A percentile compares a stretch with the other conserved stretches of the same genome.
Evolutionary conservation across 2,888 invertebrate genomes (phyloP).

Genomic region (Leucoma salicis): DNA sequence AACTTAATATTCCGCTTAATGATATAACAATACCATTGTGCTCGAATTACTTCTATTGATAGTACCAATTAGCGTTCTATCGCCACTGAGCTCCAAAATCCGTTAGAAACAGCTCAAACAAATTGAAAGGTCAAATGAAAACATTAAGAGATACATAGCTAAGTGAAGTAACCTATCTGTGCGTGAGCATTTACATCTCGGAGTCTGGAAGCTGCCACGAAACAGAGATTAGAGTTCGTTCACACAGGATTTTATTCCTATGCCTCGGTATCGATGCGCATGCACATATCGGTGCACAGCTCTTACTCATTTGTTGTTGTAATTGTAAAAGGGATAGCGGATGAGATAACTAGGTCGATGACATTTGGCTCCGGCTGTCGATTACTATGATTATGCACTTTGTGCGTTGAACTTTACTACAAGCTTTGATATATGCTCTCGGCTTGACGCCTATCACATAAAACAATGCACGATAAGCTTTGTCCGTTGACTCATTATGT

Average conservation of each 20-base stretch:
- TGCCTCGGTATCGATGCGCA: constrained; percentile 70
- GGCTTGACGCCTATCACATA: constrained; percentile 44
- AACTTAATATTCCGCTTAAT: too few species aligned
- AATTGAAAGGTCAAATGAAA: constrained; percentile 22
- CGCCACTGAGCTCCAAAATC: constrained; percentile 6
- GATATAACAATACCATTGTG: not conserved
- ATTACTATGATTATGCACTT: constrained; percentile 81
- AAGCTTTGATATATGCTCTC: constrained; percentile 55
- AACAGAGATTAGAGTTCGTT: constrained; percentile 81
- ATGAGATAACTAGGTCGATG: constrained; percentile 82
- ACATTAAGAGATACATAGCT: constrained; percentile 26
- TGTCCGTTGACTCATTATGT: constrained; percentile 16
- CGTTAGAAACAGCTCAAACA: constrained; percentile 15
- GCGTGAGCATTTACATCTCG: constrained; percentile 62
- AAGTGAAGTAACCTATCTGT: constrained; percentile 37
- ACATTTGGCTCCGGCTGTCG: constrained; percentile 76
- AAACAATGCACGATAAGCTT: constrained; percentile 35
- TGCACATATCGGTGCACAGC: constrained; percentile 71
- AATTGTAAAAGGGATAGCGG: constrained; percentile 82
- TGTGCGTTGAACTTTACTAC: constrained; percentile 79
- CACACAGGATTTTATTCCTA: constrained; percentile 82
- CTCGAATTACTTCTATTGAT: not conserved
- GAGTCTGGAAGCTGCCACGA: constrained; percentile 72
- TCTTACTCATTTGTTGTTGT: constrained; percentile 82
- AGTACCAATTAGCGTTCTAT: not conserved